Base-by-base conservation (phyloP, 2,113 vertebrate genomes). In the Menura novaehollandiae region DNA sequence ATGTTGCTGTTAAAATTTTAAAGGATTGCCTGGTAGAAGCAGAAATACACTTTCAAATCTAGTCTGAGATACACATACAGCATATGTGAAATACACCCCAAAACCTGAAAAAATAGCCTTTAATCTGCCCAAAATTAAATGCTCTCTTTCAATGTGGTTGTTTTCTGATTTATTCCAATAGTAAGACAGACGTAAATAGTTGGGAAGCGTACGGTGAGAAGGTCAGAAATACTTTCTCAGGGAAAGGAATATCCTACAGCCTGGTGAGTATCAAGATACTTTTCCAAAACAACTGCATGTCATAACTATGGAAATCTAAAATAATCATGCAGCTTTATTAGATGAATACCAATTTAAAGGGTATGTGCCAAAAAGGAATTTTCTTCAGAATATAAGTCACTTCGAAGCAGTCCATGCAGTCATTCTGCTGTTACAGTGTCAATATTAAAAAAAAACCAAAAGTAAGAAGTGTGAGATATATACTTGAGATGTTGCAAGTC, bases 1-100 rank as follows among this genome's bases (percentile, higher is more conserved):
- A 60, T 69, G n/a, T 39, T 88, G 79, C 86, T 94, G 62, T 77
- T 92, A 89, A 92, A 94, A 26, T 96, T 94, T 93, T 85, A 93
- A 94, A 90, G 51, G 62, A 96, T 95, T 94, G 83, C 47, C 41
- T 93, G 13, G 12, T 89, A 75, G 89, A 94, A 96, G 80, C 53
- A 92, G 84, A 93, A 96, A 84, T 56, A 90, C 39, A 30, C 11
- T 83, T 97, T 69, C 56, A 89, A 96, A 95, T 89, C 44, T 91
- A 26, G 94, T 93, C 79, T 16, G 13, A 69, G 49, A 20, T 4
- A 41, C 18, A 4, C 8, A 8, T 15, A 33, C 4, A 85, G 49
- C 5, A 13, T 14, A 12, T 4, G 3, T 51, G 73, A 89, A 73
- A 83, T 18, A 11, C 7, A 74, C 10, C 63, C 23, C 35, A 60